Base-by-base conservation (phyloP, 2,797 vertebrate species). In the Xenopus petersii region DNA sequence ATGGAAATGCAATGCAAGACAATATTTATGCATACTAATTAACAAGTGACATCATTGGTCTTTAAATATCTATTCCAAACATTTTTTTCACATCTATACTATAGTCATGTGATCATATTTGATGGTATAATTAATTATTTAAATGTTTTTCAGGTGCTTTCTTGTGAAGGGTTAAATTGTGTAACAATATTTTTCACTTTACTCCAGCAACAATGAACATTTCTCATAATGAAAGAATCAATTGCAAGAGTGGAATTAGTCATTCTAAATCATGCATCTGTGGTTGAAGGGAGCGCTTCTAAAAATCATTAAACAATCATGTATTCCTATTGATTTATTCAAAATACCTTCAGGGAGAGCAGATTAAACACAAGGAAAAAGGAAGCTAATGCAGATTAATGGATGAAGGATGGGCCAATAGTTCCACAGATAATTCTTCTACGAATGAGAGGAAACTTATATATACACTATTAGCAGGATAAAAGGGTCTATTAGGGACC, bases 281-380 rank as follows among this genome's bases (percentile, higher is more conserved):
- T 94, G 94, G 94, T 96, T 94, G 92, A 97, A 96, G 91, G 90
- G 91, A 94, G 93, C 94, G 93, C 92, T 94, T 95, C 93, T 93
- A 91, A 93, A 98, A 98, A 98, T 98, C 97, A 96, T 98, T 98
- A 98, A 96, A 95, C 96, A 98, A 98, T 98, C 97, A 98, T 98
- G 97, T 98, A 97, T 98, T 95, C 93, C 87, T 93, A 98, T 98
- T 95, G 97, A 98, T 98, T 98, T 97, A 97, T 98, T 98, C 95
- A 97, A 96, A 98, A 96, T 94, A 96, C 94, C 95, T 96, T 95
- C 93, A 95, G 88, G 88, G 92, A 88, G 94, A 94, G 94, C 94
- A 96, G 96, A 98, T 98, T 97, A 97, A 94, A 95, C 92, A 91
- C 90, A 87, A 90, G 92, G 92, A 93, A 93, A 94, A 94, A 94